Evolutionary conservation across 2,888 invertebrate species (phyloP).

Genomic region (Aphodius granarius): DNA sequence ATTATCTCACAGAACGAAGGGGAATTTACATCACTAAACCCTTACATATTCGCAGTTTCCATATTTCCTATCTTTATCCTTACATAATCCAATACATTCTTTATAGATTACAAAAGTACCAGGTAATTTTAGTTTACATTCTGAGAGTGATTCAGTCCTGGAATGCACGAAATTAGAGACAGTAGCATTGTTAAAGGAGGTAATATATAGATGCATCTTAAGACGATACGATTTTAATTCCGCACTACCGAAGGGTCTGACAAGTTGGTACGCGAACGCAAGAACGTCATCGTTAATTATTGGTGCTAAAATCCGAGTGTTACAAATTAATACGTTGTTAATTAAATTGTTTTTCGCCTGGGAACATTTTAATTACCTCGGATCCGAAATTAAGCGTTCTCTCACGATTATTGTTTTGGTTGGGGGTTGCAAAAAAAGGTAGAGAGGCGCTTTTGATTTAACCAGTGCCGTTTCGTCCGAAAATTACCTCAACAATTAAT

Average conservation of each 20-base stretch:
- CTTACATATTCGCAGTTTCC: background rate
- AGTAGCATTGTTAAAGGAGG: no score
- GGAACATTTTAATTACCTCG: background rate
- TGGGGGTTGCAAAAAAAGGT: background rate
- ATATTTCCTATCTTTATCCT: background rate
- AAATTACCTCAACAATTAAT: conserved; percentile 14
- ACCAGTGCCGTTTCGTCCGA: conserved; percentile 10
- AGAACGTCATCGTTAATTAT: no score
- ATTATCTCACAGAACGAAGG: background rate
- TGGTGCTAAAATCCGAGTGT: background rate
- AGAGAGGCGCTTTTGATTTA: background rate
- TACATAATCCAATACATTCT: background rate
- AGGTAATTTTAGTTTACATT: background rate
- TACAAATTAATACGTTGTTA: background rate
- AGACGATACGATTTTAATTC: background rate
- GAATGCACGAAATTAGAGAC: background rate
- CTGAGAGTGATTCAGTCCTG: background rate
- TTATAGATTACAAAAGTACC: no score
- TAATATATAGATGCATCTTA: background rate
- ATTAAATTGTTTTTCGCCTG: background rate
- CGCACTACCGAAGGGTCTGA: no score
- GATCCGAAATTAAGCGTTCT: background rate
- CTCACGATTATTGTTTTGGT: background rate
- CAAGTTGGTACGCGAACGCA: no score
- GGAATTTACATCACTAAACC: background rate